Evolutionary conservation across 2,888 invertebrate species (phyloP), one percentile per base, ranked within the genome.

Genomic region (Aquatica leii): DNA sequence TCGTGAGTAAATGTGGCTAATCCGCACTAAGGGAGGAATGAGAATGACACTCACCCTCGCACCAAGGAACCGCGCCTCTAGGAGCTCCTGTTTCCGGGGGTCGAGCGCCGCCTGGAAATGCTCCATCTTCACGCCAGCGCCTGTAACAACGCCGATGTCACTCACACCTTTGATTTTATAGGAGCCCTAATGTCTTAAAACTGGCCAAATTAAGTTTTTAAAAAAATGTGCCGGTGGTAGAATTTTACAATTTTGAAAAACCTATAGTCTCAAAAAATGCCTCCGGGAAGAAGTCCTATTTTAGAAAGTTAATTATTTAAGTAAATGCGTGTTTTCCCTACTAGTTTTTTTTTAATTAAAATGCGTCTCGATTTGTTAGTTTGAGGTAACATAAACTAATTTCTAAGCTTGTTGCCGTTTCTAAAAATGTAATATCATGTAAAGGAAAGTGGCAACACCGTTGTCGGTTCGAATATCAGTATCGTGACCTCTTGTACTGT

Each of bases 81-180:
- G 89, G 84, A 98, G 90, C 89, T 98, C 97, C 88, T 97, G 97
- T 87, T 97, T 98, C 84, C 97, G 91, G 84, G 97, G 97, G 88
- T 98, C 97, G 86, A 98, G 89, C 87, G 93, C 92, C 86, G 94
- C 90, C 88, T 94, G 94, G 90, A 95, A 94, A 86, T 94, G 94
- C 89, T 95, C 95, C 95, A 95, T 95, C 89, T 92, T 92, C 89
- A 92, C 91, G 89, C 91, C 91, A 90, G 90, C 91, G 89, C 90
- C 91, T 91, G 86, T 76, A 85, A 86, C 78, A 80, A 80, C 76
- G 77, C 77, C 73, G 75, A 78, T 76, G 72, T 76, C 72, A 46
- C 46, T 46, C 46, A 74, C 69, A 76, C 73, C 73, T 79, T 68
- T 70, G 73, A 75, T 76, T 78, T 76, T 75, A 72, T 73, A 76